phyloP scores from a whole-genome alignment of 2,113 vertebrate species.

The Microcebus lehilahytsara region DNA sequence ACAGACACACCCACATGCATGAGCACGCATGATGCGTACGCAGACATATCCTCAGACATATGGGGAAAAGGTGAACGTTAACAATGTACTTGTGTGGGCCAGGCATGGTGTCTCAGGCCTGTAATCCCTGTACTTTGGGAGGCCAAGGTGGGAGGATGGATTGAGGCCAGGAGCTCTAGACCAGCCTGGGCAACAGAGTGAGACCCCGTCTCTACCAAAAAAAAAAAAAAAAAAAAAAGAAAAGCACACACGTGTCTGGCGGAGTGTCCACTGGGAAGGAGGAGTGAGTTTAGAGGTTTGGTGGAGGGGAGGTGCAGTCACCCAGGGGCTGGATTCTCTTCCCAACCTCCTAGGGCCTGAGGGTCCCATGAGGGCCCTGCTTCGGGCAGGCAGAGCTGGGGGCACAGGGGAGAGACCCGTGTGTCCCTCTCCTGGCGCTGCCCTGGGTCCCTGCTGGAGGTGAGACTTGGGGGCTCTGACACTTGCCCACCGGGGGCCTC shows the following conservation, averaged over 20 bases:
- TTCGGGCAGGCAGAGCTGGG: not conserved
- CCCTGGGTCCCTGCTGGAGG: not conserved
- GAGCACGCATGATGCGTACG: no score
- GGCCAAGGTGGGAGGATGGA: not conserved
- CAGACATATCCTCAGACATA: not conserved
- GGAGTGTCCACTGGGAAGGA: not conserved
- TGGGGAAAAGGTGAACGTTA: not conserved
- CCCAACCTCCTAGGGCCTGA: no score
- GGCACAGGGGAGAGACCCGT: not conserved
- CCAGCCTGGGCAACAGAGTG: not conserved
- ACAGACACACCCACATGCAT: no score
- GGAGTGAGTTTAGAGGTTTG: not conserved
- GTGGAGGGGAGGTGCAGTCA: not conserved
- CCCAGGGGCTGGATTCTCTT: not conserved
- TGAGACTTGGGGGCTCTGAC: not conserved
- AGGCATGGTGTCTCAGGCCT: not conserved
- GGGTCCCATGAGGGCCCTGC: not conserved
- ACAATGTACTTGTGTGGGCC: not conserved
- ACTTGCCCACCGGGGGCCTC: not conserved
- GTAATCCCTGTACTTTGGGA: not conserved
- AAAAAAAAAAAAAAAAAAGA: not conserved
- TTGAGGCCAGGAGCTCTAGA: no score
- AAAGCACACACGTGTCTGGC: accelerated
- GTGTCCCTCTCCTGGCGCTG: not conserved
- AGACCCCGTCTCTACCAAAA: not conserved